phyloP scores from a whole-genome alignment of 2,888 invertebrate genomes.

The Ectemnius cavifrons region DNA sequence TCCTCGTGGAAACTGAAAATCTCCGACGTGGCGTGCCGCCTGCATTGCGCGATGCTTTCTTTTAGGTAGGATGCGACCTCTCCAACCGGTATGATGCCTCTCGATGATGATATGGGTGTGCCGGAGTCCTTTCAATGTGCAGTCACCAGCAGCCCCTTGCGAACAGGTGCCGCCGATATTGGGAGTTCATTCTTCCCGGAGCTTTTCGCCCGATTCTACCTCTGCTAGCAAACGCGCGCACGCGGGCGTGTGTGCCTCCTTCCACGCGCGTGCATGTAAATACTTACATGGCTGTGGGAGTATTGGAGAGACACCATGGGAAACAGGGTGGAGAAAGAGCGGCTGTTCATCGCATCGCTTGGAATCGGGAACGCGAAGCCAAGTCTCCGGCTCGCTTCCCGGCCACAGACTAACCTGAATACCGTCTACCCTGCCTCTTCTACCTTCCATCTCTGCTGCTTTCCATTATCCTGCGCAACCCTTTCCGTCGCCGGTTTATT shows the following conservation, averaged over 20 bases:
- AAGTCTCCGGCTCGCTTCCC: too few relatives aligned
- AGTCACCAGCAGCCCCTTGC: neutral
- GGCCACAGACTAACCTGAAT: too few relatives aligned
- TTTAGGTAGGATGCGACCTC: neutral
- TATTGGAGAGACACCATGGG: neutral
- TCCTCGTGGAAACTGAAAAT: neutral
- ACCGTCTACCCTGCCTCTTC: too few relatives aligned
- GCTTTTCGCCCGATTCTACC: neutral
- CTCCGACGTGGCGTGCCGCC: neutral
- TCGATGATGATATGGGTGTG: neutral
- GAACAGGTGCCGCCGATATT: slow-evolving; percentile 7
- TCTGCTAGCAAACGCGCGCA: too few relatives aligned
- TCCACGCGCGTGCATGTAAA: too few relatives aligned
- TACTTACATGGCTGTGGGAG: neutral
- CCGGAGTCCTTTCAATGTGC: too few relatives aligned
- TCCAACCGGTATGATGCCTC: neutral
- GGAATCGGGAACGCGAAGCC: slow-evolving; percentile 9
- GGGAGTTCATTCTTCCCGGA: slow-evolving; percentile 1
- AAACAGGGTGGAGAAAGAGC: neutral
- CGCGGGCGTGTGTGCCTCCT: too few relatives aligned
- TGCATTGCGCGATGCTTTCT: neutral
- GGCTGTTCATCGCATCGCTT: neutral
- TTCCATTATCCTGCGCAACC: too few relatives aligned
- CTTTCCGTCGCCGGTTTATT: too few relatives aligned
- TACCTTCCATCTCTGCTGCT: too few relatives aligned